Conservation (phyloP, 2,113 vertebrate species). For the Channa argus region DNA sequence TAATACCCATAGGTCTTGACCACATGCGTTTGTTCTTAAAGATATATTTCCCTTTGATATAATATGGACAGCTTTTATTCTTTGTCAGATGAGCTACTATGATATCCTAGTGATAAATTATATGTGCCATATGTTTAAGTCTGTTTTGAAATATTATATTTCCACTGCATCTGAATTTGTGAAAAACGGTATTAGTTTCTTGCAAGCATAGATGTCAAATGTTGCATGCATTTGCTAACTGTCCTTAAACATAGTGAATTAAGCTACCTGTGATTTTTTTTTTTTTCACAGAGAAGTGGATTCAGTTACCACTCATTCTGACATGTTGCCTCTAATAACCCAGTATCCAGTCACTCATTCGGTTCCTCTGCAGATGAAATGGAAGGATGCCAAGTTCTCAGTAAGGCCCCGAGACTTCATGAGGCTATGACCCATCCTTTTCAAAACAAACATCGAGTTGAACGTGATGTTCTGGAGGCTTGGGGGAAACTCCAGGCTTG, state of each 20-base stretch:
- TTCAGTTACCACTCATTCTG: constrained; percentile 4
- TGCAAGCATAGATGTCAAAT: constrained; percentile 5
- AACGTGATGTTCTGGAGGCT: constrained; percentile 61
- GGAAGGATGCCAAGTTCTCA: constrained; percentile 54
- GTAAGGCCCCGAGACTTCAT: constrained; percentile 13
- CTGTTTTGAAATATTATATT: neutral
- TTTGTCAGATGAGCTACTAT: neutral
- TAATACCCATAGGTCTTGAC: neutral
- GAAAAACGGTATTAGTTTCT: neutral
- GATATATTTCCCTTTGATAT: neutral
- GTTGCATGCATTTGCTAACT: neutral
- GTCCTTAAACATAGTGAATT: constrained; percentile 17
- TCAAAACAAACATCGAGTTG: constrained; percentile 56
- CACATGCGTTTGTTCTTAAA: constrained; percentile 15
- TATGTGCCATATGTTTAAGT: neutral
- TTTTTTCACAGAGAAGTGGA: neutral
- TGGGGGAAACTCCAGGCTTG: constrained; percentile 70
- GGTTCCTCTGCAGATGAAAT: constrained; percentile 32
- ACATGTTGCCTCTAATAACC: constrained; percentile 10
- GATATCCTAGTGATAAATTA: neutral
- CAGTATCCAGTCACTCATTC: constrained; percentile 24
- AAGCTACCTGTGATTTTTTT: neutral
- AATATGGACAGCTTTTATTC: neutral
- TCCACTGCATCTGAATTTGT: neutral
- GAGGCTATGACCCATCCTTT: constrained; percentile 44